phyloP scores from a whole-genome alignment of 1,140 invertebrate species.

The Aphis gossypii region DNA sequence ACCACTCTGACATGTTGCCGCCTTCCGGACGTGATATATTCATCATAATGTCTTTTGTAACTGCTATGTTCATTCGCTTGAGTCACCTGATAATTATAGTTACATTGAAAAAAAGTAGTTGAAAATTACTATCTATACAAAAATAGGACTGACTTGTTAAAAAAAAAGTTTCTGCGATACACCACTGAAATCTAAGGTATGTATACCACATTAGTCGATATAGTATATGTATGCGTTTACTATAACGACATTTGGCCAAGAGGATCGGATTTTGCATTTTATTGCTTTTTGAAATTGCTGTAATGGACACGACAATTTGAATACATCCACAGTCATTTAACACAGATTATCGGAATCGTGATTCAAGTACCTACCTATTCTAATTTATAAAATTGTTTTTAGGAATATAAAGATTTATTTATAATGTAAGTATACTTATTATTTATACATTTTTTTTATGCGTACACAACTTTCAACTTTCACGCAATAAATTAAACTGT shows the following conservation, averaged over 20 bases:
- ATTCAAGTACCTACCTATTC: background rate
- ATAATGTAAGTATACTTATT: background rate
- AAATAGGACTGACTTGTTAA: background rate
- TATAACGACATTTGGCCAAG: background rate
- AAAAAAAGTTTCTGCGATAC: background rate
- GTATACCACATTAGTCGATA: background rate
- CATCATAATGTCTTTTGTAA: background rate
- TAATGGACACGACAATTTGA: too few relatives aligned
- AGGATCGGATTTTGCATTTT: background rate
- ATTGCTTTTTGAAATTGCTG: background rate
- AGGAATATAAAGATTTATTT: background rate
- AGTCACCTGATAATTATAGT: background rate
- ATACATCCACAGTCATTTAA: background rate
- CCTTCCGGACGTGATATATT: slow-evolving; percentile 5
- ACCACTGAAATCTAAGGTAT: background rate
- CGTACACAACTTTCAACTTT: background rate
- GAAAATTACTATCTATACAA: slow-evolving; percentile 12
- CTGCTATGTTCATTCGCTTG: background rate
- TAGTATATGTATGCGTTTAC: background rate
- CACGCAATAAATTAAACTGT: background rate
- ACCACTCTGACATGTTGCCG: background rate
- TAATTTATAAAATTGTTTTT: background rate
- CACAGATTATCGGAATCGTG: background rate
- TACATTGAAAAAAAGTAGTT: background rate
- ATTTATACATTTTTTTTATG: background rate